Evolutionary conservation across 1,140 invertebrate species (phyloP).

Genomic region (Yoshiicerus persimilis): DNA sequence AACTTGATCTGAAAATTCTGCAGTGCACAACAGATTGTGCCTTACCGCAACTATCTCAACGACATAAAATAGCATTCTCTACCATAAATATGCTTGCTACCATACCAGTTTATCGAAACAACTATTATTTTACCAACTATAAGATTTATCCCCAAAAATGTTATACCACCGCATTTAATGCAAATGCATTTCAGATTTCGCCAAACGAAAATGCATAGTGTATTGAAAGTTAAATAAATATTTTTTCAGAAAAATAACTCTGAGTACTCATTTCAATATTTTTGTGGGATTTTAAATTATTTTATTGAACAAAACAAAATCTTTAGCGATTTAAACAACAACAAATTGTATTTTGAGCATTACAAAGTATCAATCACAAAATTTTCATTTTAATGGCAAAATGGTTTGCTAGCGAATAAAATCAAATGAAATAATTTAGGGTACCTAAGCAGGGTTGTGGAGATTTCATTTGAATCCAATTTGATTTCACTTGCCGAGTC

Average conservation of each 20-base stretch:
- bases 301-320: background rate
- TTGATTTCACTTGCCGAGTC: background rate
- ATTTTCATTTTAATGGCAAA: too few relatives aligned
- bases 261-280: background rate
- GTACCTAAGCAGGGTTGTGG: background rate
- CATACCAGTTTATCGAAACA: background rate
- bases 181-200: background rate
- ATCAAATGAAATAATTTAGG: background rate
- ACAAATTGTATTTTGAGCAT: background rate
- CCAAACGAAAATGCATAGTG: background rate
- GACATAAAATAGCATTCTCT: background rate
- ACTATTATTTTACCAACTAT: background rate
- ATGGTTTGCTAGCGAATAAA: background rate
- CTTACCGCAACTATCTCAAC: background rate
- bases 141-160: background rate
- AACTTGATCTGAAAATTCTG: background rate
- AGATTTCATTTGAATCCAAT: background rate
- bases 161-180: background rate
- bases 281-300: background rate
- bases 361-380: background rate
- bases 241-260: background rate
- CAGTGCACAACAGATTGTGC: too few relatives aligned
- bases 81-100: background rate
- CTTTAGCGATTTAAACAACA: background rate
- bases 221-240: background rate